Base-by-base conservation (phyloP, 2,888 invertebrate genomes). In the Macrostomum cliftonense region DNA sequence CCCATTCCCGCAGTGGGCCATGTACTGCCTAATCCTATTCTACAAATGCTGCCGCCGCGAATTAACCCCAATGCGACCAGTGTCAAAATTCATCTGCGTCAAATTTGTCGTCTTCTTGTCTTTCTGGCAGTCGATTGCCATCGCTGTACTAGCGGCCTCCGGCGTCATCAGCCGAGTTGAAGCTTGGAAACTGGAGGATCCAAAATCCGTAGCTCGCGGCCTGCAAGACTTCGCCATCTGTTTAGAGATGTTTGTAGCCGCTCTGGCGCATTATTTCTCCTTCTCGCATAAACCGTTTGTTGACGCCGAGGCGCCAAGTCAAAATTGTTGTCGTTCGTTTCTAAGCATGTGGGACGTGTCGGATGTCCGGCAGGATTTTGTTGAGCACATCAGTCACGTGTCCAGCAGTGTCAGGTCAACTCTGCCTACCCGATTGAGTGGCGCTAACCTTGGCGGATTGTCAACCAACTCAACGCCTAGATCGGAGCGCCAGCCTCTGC, bases 21-120 rank as follows among this genome's bases (percentile, higher is more conserved):
- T 93, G 89, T 93, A 93, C 62, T 88, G 88, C 64, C 74, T 93
- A 51, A 83, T 91, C 19, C 75, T 93, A 55, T 93, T 93, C 71
- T 93, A 93, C 65, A 79, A 78, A 68, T 88, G 88, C 4, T 87
- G 84, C 67, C 78, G 79, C 60, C 78, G 80, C 49, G 86, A 88
- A 68, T 71, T 93, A 43, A 78, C 78, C 58, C 88, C 89, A 5
- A 87, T 93, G 82, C 82, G 81, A 63, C 93, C 93, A 1, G 77
- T 93, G 56, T 83, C 86, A 43, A 93, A 93, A 72, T 91, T 93
- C 73, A 74, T 93, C 47, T 91, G 91, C 70, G 89, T 93, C 59
- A 93, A 93, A 74, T 86, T 88, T 57, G 89, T 93, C 48, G 88
- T 93, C 20, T 93, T 93, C 75, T 86, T 91, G 68, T 91, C 91